A percentile compares a stretch with the other conserved stretches of the same genome.
Conservation (phyloP, 2,888 invertebrate genomes). For the Drosophila anceps region DNA sequence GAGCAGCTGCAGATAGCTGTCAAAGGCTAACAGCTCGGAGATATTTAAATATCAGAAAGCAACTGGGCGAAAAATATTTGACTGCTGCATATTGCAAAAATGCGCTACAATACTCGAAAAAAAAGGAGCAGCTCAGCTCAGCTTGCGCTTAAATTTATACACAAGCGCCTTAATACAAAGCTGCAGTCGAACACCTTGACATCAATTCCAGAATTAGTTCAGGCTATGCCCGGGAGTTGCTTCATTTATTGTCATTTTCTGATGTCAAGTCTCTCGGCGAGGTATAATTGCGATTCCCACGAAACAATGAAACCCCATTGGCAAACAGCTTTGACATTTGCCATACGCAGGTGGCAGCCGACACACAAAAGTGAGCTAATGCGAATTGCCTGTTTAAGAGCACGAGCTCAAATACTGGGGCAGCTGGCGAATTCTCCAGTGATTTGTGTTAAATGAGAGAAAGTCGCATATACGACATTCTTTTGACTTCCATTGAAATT, state of each 20-base stretch:
- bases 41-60: constrained; percentile 46
- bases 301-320: constrained; percentile 30
- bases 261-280: constrained; percentile 54
- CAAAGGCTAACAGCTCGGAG: constrained; percentile 48
- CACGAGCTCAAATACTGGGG: not conserved
- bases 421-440: constrained; percentile 14
- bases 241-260: constrained; percentile 3
- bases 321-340: constrained; percentile 53
- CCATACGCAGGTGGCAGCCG: constrained; percentile 18
- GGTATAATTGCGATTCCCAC: constrained; percentile 17
- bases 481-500: not conserved
- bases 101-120: not conserved
- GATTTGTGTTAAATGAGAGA: constrained; percentile 21
- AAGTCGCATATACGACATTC: not conserved
- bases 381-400: constrained; percentile 8
- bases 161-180: not conserved
- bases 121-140: not conserved
- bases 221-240: constrained; percentile 36
- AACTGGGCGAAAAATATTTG: constrained; percentile 33
- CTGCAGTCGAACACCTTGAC: constrained; percentile 56
- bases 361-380: constrained; percentile 55
- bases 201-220: constrained; percentile 44
- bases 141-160: not conserved
- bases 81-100: constrained; percentile 31
- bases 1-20: constrained; percentile 20